phyloP scores from a whole-genome alignment of 2,113 vertebrate genomes.

The Sterna hirundo region DNA sequence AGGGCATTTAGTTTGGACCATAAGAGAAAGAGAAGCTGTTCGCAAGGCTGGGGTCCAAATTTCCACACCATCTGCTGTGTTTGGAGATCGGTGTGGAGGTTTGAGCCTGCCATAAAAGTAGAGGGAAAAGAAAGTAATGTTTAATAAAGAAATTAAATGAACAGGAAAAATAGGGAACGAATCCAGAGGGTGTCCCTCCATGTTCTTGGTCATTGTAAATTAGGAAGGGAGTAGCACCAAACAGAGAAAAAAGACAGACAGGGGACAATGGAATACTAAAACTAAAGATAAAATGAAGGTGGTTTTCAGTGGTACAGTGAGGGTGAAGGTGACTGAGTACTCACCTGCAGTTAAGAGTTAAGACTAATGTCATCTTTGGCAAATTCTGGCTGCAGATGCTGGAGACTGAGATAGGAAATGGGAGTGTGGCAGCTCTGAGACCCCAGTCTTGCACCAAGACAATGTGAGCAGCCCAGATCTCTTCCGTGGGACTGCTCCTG shows the following conservation, averaged over 20 bases:
- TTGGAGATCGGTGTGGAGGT: conserved; percentile 6
- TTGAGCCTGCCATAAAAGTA: conserved; percentile 19
- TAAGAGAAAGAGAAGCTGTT: conserved; percentile 26
- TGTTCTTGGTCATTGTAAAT: background rate
- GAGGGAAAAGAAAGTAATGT: background rate
- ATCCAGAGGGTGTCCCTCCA: background rate
- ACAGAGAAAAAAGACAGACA: background rate
- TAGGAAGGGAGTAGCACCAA: background rate
- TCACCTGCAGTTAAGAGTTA: background rate
- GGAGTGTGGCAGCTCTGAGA: background rate
- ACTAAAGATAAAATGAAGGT: background rate
- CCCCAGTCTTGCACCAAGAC: background rate
- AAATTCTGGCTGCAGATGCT: background rate
- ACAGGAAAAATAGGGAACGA: background rate
- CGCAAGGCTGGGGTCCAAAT: conserved; percentile 39
- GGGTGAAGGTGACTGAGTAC: background rate
- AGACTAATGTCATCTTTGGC: background rate
- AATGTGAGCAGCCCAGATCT: background rate
- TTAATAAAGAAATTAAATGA: conserved; percentile 26
- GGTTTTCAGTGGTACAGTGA: background rate
- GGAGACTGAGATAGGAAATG: background rate
- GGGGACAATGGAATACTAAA: background rate
- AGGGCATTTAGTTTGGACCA: conserved; percentile 50
- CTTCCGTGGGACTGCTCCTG: background rate
- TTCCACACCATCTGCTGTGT: conserved; percentile 44